Evolutionary conservation across 64 coral and sea anemone species (phyloP).

Genomic region (Dendrophyllia cribrosa): DNA sequence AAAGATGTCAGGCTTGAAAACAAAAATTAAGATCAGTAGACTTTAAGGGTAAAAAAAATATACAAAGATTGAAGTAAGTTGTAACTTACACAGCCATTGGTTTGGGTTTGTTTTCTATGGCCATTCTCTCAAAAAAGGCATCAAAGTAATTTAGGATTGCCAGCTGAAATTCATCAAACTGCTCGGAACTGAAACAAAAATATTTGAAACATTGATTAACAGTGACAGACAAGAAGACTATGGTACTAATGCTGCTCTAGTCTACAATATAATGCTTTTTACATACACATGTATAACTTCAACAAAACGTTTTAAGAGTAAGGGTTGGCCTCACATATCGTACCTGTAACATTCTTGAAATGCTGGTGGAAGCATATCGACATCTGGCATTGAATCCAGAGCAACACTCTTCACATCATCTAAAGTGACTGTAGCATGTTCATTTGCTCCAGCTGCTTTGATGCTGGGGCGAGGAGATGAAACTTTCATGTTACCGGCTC

Average conservation of each 20-base stretch:
- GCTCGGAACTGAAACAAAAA: slow-evolving; percentile 76
- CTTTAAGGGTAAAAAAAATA: too few species aligned
- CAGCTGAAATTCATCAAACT: slow-evolving; percentile 96
- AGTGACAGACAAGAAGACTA: too few species aligned
- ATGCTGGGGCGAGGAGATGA: slow-evolving; percentile 82
- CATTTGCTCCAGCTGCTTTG: slow-evolving; percentile 57
- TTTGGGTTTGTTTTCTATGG: slow-evolving; percentile 97
- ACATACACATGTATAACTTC: too few species aligned
- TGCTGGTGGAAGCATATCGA: slow-evolving; percentile 61
- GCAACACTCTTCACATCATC: slow-evolving; percentile 98
- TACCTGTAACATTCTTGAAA: slow-evolving; percentile 93
- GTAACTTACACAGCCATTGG: slow-evolving; percentile 97
- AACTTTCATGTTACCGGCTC: slow-evolving; percentile 73
- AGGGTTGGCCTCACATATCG: too few species aligned
- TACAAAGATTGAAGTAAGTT: too few species aligned
- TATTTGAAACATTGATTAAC: not conserved
- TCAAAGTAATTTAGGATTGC: slow-evolving; percentile 97
- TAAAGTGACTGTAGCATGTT: slow-evolving; percentile 81
- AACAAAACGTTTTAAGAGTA: too few species aligned
- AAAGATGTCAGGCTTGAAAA: too few species aligned
- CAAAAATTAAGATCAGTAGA: too few species aligned
- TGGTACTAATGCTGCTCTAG: too few species aligned
- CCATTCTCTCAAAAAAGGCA: slow-evolving; percentile 95
- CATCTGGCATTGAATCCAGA: slow-evolving; percentile 77
- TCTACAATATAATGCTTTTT: too few species aligned